A percentile compares a stretch with the other conserved stretches of the same genome.
These are phyloP conservation scores for Maniola hyperantus DNA, from an alignment of 2,888 invertebrate genomes.

Conservation along the genomic window DNA sequence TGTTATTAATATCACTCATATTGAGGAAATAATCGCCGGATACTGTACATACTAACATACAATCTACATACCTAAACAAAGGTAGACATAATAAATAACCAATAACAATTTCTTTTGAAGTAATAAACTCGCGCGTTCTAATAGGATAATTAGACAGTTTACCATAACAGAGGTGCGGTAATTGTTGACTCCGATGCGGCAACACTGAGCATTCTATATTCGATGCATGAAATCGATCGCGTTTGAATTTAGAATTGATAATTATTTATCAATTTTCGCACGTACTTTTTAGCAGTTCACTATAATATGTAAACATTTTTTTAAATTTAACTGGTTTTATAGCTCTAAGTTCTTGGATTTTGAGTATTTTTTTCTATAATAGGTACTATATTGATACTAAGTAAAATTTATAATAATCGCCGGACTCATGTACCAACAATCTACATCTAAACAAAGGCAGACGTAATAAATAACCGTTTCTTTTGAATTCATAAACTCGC, in stretches of 20 bases:
- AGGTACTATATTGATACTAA: no score
- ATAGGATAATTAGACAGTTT: conserved; percentile 46
- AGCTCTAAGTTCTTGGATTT: no score
- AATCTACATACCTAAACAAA: background rate
- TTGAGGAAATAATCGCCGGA: background rate
- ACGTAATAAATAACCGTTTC: conserved; percentile 19
- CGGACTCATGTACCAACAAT: no score
- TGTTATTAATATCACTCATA: no score
- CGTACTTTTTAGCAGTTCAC: background rate
- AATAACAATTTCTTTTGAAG: conserved; percentile 11
- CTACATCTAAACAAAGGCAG: background rate
- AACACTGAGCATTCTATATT: conserved; percentile 12
- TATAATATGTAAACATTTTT: no score
- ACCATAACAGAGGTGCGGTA: conserved; percentile 41
- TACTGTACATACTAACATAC: no score
- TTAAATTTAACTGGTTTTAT: no score
- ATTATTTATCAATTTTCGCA: conserved; percentile 14
- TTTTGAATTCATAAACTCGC: conserved; percentile 11
- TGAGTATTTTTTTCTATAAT: no score
- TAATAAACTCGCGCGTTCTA: conserved; percentile 25
- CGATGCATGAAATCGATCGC: conserved; percentile 13
- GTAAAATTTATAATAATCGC: no score
- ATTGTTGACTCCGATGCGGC: conserved; percentile 34
- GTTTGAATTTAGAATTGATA: conserved; percentile 12
- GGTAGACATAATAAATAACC: conserved; percentile 14